These are phyloP conservation scores for Eolophus roseicapilla DNA, from an alignment of 2,113 vertebrate species.

Conservation along the genomic window DNA sequence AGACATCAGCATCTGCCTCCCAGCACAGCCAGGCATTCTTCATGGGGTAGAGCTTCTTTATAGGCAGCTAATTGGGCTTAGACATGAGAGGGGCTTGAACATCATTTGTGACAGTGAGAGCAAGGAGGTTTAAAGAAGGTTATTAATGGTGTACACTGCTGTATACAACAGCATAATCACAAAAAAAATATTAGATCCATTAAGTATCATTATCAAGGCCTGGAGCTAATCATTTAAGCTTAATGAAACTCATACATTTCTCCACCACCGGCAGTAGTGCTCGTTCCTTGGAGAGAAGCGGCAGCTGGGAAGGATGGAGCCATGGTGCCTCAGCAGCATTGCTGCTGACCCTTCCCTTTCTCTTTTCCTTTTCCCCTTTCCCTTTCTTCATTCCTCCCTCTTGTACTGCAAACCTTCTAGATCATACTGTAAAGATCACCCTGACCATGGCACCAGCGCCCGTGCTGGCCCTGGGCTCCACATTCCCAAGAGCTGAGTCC, in stretches of 20 bases:
- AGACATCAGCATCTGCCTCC: neutral
- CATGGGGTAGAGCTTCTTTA: neutral
- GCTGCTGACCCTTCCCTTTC: neutral
- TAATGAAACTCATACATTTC: constrained; percentile 64
- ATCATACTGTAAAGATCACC: neutral
- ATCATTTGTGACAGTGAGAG: constrained; percentile 27
- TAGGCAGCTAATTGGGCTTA: neutral
- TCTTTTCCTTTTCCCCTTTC: too few species aligned
- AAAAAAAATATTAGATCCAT: constrained; percentile 35
- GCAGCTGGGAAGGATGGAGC: neutral
- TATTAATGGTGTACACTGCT: constrained; percentile 49
- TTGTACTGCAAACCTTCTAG: neutral
- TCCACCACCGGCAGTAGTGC: neutral
- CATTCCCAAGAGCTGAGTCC: neutral
- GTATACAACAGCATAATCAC: constrained; percentile 28
- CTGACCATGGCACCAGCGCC: neutral
- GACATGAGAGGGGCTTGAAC: neutral
- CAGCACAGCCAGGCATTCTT: neutral
- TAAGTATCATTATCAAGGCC: constrained; percentile 64
- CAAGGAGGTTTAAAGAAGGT: constrained; percentile 16
- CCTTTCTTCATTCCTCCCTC: neutral
- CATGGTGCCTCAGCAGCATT: neutral
- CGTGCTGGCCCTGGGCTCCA: neutral
- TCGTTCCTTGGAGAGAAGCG: neutral
- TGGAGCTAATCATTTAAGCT: constrained; percentile 60